Base-by-base conservation (phyloP, 23 tunicate species). In the Ciona savignyi region DNA sequence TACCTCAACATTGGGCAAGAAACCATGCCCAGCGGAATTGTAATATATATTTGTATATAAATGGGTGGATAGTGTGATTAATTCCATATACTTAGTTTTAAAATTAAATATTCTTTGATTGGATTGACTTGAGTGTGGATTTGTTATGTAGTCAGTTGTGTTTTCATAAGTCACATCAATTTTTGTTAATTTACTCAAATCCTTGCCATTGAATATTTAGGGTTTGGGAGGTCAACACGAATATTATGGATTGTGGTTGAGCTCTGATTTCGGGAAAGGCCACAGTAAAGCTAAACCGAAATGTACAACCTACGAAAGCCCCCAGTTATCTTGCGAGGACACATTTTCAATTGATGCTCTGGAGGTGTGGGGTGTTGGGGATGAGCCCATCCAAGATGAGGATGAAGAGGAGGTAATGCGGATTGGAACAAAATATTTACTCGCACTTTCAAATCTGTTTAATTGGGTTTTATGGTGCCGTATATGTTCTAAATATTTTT, bases 161-260 rank as follows among this genome's bases (percentile, higher is more conserved):
- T n/a, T n/a, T n/a, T n/a, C n/a, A n/a, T n/a, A n/a, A n/a, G n/a
- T n/a, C n/a, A n/a, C n/a, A n/a, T n/a, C n/a, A n/a, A n/a, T n/a
- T n/a, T n/a, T n/a, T n/a, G n/a, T n/a, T n/a, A n/a, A n/a, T n/a
- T n/a, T n/a, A n/a, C n/a, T n/a, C n/a, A n/a, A n/a, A n/a, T n/a
- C n/a, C n/a, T n/a, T n/a, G n/a, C n/a, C n/a, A 11, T 49, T 49
- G 20, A 11, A 23, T 21, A 27, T 78, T 23, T 70, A 91, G 97
- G 97, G 86, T 26, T 84, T 91, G 97, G 97, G 97, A 25, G 97
- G 97, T 30, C 97, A 85, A 42, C 89, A 83, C 61, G 81, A 66
- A 3, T 91, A 78, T 48, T 91, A 80, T 65, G 97, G 97, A 4
- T 35, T 80, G 34, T 91, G 90, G 90, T 32, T 91, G 26, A 81